Evolutionary conservation across 2,113 vertebrate species (phyloP), one percentile per base, ranked within the genome.

Genomic region (Mormyrus lacerda): DNA sequence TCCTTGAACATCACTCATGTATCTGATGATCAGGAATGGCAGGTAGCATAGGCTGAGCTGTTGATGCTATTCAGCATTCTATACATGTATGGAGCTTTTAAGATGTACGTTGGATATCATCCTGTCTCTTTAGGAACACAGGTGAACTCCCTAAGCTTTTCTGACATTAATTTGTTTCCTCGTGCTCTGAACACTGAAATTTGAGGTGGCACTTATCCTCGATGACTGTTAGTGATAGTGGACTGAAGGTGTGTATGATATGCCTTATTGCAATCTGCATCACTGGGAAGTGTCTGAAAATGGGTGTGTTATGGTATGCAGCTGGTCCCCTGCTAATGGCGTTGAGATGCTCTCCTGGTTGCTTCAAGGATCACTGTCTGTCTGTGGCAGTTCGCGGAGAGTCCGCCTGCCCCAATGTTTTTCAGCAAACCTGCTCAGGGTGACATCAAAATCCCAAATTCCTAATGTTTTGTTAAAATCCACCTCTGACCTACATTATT

Each of bases 401-500:
- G 15, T 42, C 17, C 73, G 10, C 8, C 58, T 65, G 61, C 61
- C n/a, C n/a, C 27, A 27, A n/a, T 65, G 61, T 10, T 65, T 27
- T 65, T 27, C 61, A 11, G 27, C 35, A 82, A 6, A 82, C 76
- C 76, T 19, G 4, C 76, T 6, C 35, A 65, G n/a, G n/a, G 35
- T 45, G 35, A 39, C 8, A 11, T 88, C 69, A 61, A 91, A 79
- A 21, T 61, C 87, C 90, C 86, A 89, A 61, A 27, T 89, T 92
- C 90, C 87, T 39, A 89, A 85, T 13, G 35, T 88, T 88, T 79
- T 91, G 84, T 89, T 92, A 82, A 92, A 92, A 91, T 31, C 73
- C 15, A 61, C 90, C 90, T 90, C 24, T 7, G 39, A 89, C 55
- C 85, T 89, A 90, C 91, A 92, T 87, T 89, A 90, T 93, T 93